These are phyloP conservation scores for Dicrurus megarhynchus DNA, from an alignment of 2,113 vertebrate species.

Conservation along the genomic window DNA sequence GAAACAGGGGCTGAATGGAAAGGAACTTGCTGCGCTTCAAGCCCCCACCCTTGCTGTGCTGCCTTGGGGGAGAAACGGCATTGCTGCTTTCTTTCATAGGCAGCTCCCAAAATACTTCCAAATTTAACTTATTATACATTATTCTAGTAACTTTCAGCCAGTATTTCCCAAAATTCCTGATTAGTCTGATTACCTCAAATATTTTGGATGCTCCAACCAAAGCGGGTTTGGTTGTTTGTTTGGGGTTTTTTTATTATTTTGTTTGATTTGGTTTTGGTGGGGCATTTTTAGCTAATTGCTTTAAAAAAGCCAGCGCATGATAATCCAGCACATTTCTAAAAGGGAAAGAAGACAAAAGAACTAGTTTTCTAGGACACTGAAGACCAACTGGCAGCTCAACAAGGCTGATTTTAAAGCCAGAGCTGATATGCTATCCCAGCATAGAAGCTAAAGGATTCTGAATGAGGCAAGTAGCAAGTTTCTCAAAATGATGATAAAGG, in stretches of 20 bases:
- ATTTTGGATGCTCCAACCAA: background rate
- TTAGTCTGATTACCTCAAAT: background rate
- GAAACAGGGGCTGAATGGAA: background rate
- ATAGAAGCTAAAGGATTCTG: background rate
- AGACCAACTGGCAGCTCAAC: background rate
- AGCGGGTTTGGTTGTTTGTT: background rate
- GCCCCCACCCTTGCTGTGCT: background rate
- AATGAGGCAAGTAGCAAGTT: background rate
- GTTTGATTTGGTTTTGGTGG: background rate
- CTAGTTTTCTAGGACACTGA: background rate
- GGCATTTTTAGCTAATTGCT: background rate
- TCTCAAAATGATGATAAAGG: background rate
- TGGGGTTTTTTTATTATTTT: background rate
- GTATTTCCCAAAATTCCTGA: background rate
- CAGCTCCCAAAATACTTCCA: background rate
- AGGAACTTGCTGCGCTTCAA: background rate
- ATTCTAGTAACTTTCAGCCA: background rate
- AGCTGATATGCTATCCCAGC: background rate
- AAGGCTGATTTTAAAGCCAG: background rate
- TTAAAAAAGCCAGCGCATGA: background rate
- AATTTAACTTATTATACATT: background rate
- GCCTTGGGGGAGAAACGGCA: background rate
- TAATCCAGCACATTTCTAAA: background rate
- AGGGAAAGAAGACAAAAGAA: background rate
- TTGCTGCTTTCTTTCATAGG: background rate